phyloP scores from a whole-genome alignment of 2,888 invertebrate species.

The Anagyrus pseudococci region DNA sequence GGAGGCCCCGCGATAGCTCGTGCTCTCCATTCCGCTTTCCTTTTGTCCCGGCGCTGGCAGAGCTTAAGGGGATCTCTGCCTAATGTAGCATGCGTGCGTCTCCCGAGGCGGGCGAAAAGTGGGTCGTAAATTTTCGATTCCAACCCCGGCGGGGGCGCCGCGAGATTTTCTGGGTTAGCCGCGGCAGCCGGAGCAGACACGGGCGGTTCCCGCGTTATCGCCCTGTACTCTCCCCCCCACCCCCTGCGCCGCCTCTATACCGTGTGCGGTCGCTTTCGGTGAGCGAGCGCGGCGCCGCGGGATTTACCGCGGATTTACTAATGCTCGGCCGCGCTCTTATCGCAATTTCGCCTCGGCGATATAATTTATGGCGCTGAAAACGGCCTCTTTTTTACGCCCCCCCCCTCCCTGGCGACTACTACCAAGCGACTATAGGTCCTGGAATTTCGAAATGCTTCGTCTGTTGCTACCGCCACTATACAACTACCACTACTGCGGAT shows the following conservation, averaged over 20 bases:
- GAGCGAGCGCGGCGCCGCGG: constrained; percentile 36
- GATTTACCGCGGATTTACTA: constrained; percentile 29
- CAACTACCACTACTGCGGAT: too few species aligned
- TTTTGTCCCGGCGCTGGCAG: too few species aligned
- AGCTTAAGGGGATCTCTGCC: constrained; percentile 1
- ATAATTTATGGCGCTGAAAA: constrained; percentile 27
- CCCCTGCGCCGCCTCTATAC: background rate
- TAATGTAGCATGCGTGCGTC: constrained; percentile 27
- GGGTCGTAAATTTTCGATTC: constrained; percentile 38
- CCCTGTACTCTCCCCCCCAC: too few species aligned
- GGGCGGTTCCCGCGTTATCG: too few species aligned
- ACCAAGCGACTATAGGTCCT: too few species aligned
- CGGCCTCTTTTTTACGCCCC: background rate
- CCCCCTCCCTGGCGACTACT: too few species aligned
- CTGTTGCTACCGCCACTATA: too few species aligned
- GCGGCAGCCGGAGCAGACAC: too few species aligned
- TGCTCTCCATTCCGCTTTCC: too few species aligned
- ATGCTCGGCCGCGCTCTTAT: constrained; percentile 22
- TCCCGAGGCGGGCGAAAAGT: constrained; percentile 18
- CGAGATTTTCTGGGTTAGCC: constrained; percentile 24
- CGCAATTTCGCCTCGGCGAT: constrained; percentile 15
- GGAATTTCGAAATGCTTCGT: too few species aligned
- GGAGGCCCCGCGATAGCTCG: too few species aligned
- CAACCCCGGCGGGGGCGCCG: constrained; percentile 9
- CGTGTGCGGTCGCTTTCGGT: too few species aligned